Evolutionary conservation across 2,888 invertebrate species (phyloP).

Genomic region (Nephrotoma appendiculata): DNA sequence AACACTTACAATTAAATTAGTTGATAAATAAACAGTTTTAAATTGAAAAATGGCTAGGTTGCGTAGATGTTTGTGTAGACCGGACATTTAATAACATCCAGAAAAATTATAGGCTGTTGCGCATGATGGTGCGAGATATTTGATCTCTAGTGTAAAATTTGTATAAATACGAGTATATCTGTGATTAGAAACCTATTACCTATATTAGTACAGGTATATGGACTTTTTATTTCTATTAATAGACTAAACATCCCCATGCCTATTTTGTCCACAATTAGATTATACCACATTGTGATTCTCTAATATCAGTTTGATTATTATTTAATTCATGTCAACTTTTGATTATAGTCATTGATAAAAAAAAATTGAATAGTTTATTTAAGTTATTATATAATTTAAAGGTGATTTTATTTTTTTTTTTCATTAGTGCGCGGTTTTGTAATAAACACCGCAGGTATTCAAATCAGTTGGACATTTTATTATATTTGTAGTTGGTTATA

Average conservation of each 20-base stretch:
- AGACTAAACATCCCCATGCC: neutral
- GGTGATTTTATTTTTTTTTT: neutral
- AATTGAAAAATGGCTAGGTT: too few species aligned
- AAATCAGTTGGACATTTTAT: neutral
- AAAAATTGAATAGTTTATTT: neutral
- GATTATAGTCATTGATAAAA: neutral
- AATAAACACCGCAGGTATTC: neutral
- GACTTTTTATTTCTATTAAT: neutral
- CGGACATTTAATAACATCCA: too few species aligned
- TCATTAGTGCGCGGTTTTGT: neutral
- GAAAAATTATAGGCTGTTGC: too few species aligned
- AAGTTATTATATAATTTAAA: neutral
- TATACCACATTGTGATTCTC: neutral
- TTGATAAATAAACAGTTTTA: too few species aligned
- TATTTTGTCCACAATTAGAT: neutral
- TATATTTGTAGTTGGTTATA: neutral
- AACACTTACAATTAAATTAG: too few species aligned
- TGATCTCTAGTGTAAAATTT: too few species aligned
- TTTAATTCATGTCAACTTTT: neutral
- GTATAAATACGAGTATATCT: too few species aligned
- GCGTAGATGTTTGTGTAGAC: too few species aligned
- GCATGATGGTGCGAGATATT: too few species aligned
- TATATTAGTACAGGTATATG: too few species aligned
- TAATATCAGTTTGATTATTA: neutral
- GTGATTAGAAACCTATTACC: too few species aligned